These are phyloP conservation scores for Cyprinodon brontotheroides DNA, from an alignment of 2,113 vertebrate genomes.

Conservation along the genomic window DNA sequence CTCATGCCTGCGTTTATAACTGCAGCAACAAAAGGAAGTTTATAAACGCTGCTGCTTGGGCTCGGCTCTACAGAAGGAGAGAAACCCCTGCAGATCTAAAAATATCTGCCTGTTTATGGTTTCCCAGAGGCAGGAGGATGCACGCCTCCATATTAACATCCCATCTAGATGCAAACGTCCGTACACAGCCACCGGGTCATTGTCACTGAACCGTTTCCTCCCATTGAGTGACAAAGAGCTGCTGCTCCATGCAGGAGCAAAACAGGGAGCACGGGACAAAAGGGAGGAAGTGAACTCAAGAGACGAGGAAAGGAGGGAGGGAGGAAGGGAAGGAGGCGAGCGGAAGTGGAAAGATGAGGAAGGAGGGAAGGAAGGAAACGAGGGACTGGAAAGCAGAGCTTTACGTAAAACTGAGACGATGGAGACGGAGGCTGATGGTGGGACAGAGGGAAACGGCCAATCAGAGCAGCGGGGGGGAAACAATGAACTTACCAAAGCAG, in stretches of 20 bases:
- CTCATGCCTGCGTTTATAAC: slow-evolving; percentile 97
- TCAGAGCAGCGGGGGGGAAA: background rate
- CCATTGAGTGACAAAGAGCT: slow-evolving; percentile 60
- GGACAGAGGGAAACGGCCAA: too few species aligned
- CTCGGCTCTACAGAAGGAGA: background rate
- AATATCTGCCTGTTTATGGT: slow-evolving; percentile 42
- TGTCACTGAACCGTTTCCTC: slow-evolving; percentile 65
- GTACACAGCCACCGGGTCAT: slow-evolving; percentile 25
- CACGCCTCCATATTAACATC: slow-evolving; percentile 19
- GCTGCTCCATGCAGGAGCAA: slow-evolving; percentile 40
- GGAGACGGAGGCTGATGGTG: too few species aligned
- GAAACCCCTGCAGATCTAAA: slow-evolving; percentile 37
- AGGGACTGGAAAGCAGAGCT: background rate
- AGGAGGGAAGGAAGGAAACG: slow-evolving; percentile 20
- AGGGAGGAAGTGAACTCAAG: slow-evolving; percentile 51
- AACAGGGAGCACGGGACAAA: slow-evolving; percentile 56
- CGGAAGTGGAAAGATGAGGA: background rate
- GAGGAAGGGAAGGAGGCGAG: slow-evolving; percentile 4
- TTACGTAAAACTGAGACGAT: too few species aligned
- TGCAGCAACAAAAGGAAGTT: slow-evolving; percentile 46
- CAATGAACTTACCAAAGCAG: slow-evolving; percentile 89
- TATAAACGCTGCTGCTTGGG: background rate
- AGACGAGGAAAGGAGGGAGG: slow-evolving; percentile 17
- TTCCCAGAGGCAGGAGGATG: slow-evolving; percentile 39
- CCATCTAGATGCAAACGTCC: slow-evolving; percentile 25